Base-by-base conservation (phyloP, 2,888 invertebrate species). In the Pteria penguin region DNA sequence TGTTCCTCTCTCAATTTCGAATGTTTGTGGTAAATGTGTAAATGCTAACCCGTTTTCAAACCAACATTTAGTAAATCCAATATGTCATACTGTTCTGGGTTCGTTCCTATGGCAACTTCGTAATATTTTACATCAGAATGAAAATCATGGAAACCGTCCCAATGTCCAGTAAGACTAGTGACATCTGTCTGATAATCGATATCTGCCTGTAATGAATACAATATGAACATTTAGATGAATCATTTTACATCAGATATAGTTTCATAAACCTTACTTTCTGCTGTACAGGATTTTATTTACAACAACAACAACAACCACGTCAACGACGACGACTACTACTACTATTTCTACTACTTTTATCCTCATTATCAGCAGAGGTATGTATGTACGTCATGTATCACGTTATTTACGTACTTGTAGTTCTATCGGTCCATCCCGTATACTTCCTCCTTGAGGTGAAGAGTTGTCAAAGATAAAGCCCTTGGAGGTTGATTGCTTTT, bases 131-230 rank as follows among this genome's bases (percentile, higher is more conserved):
- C 61, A 11, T 78, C 75, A 27, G 82, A 81, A 57, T 83, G 82
- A n/a, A 78, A 74, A 60, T 85, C 85, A 27, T 66, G 27, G 63
- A 85, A 84, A 4, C 80, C 83, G 8, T 68, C 55, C 85, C 85
- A 85, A 36, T 76, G 62, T 18, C 62, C 73, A 5, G 24, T 24
- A 4, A 76, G 54, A 0, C 18, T n/a, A 1, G 29, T 71, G 0
- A 67, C 67, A n/a, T 76, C 54, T 22, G 26, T 67, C 32, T 82
- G 78, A 65, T 66, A 80, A 45, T 80, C 72, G 18, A 75, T 4
- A 61, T 81, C 78, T 31, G 68, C 36, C 75, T 75, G 57, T 31
- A 18, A 18, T 26, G 0, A 26, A 1, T 33, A 33, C 18, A 4
- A 63, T 2, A 62, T n/a, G n/a, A n/a, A n/a, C n/a, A n/a, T n/a